Conservation (phyloP, 2,888 invertebrate species). For the Sepioteuthis lessoniana region DNA sequence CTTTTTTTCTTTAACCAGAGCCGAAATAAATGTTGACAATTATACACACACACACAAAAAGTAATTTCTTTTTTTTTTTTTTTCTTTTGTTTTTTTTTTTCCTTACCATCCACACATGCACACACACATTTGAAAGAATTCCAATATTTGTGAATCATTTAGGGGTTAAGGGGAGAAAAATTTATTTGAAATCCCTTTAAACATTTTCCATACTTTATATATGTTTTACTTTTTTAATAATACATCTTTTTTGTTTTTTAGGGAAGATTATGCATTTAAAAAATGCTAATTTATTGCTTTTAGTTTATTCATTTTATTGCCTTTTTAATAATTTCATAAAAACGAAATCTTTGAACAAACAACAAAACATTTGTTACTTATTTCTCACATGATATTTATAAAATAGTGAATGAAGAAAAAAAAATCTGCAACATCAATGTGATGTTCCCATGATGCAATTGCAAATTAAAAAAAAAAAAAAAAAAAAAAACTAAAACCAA, state of each 20-base stretch:
- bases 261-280: not conserved
- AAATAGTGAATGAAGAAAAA: not conserved
- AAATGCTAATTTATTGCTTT: conserved; percentile 15
- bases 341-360: not conserved
- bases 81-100: not conserved
- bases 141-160: not conserved
- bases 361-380: not conserved
- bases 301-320: not conserved
- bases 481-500: not conserved
- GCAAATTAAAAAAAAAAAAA: not conserved
- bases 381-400: not conserved
- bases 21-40: not conserved
- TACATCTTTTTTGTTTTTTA: not conserved
- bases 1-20: not conserved
- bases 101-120: not conserved
- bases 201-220: not conserved
- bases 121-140: not conserved
- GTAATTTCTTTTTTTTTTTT: not conserved
- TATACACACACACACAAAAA: not conserved
- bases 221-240: not conserved
- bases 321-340: not conserved
- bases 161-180: not conserved
- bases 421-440: conserved; percentile 23
- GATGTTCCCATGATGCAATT: conserved; percentile 14
- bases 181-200: not conserved